phyloP scores from a whole-genome alignment of 2,113 vertebrate species.

The Heterochromis multidens region DNA sequence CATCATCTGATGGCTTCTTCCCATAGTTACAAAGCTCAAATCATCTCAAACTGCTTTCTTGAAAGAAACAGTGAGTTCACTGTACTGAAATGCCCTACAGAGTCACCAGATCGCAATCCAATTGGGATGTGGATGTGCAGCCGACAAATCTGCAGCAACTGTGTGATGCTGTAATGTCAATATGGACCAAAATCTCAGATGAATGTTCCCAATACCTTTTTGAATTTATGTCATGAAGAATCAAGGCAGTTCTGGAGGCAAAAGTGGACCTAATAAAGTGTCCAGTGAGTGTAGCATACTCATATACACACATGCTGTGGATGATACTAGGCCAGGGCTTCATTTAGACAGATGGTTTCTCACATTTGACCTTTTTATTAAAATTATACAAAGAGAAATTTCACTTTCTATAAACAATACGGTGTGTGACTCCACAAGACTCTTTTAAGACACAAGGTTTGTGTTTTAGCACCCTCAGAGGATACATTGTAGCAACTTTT shows the following conservation, averaged over 20 bases:
- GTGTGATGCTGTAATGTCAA: no score
- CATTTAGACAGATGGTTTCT: neutral
- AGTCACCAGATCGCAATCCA: no score
- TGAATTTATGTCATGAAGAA: fast-evolving
- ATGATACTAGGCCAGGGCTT: neutral
- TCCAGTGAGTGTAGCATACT: neutral
- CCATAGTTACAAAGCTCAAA: no score
- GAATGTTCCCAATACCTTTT: neutral
- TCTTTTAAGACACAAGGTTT: neutral
- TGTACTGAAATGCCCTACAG: no score
- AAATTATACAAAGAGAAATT: neutral
- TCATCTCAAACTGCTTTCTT: no score
- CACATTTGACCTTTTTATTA: neutral
- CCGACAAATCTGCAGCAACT: neutral
- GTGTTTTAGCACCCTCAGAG: neutral
- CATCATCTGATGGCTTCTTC: no score
- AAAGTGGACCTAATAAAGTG: neutral
- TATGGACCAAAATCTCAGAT: neutral
- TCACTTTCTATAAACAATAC: neutral
- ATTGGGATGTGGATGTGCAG: neutral
- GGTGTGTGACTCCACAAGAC: neutral
- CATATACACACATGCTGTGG: neutral
- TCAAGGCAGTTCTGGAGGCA: neutral
- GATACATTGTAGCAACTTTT: neutral
- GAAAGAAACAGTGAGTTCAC: no score